Evolutionary conservation across 2,888 invertebrate genomes (phyloP).

Genomic region (Crocallis elinguaria): DNA sequence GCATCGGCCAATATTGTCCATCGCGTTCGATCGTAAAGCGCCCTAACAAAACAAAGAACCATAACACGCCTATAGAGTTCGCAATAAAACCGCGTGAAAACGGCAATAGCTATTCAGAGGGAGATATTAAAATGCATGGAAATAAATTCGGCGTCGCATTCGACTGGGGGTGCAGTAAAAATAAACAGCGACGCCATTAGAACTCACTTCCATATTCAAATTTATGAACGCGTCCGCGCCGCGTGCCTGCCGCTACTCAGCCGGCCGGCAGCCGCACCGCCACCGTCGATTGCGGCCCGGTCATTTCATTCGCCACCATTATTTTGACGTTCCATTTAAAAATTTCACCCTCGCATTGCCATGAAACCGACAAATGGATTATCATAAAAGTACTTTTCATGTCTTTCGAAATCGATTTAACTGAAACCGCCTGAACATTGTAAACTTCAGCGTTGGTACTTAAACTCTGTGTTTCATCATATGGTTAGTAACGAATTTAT

Average conservation of each 20-base stretch:
- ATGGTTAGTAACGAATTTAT: conserved; percentile 27
- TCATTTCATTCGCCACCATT: conserved; percentile 65
- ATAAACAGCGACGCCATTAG: conserved; percentile 86
- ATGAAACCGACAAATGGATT: conserved; percentile 32
- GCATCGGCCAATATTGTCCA: conserved; percentile 71
- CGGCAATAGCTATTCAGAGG: conserved; percentile 84
- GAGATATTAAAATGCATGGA: conserved; percentile 85
- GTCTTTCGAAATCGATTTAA: not conserved
- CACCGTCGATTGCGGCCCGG: conserved; percentile 48
- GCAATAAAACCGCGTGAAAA: conserved; percentile 83
- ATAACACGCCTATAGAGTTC: conserved; percentile 67
- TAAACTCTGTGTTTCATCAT: not conserved
- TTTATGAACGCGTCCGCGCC: conserved; percentile 80
- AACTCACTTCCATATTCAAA: conserved; percentile 86
- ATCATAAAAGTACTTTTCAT: conserved; percentile 18
- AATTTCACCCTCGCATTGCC: conserved; percentile 69
- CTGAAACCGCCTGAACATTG: not conserved
- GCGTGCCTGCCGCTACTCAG: conserved; percentile 42
- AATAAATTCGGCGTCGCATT: conserved; percentile 86
- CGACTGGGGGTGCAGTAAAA: conserved; percentile 85
- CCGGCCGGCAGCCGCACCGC: conserved; percentile 42
- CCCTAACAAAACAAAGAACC: conserved; percentile 72
- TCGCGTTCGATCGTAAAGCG: conserved; percentile 69
- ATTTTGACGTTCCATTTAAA: conserved; percentile 77
- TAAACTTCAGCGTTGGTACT: not conserved